Base-by-base conservation (phyloP, 2,113 vertebrate species). In the Bostrychus sinensis region DNA sequence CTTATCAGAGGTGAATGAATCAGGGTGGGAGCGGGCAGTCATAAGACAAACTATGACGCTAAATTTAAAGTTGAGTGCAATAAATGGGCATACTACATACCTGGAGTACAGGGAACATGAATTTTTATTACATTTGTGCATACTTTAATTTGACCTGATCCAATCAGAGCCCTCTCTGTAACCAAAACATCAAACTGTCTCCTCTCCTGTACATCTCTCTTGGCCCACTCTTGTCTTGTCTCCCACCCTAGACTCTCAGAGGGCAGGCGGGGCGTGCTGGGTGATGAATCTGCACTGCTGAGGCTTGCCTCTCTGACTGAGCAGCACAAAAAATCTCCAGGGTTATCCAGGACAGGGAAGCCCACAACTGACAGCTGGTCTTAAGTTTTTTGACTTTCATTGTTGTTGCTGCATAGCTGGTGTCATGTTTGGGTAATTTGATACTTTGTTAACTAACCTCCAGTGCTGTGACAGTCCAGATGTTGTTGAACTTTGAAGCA, bases 241-340 rank as follows among this genome's bases (percentile, higher is more conserved):
- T 8, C 60, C 62, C 51, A 64, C 60, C 80, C 70, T 77, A 64
- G 82, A 75, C 59, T 89, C 82, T 73, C 79, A 88, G 80, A 83
- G 79, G 71, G 58, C 77, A 83, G 69, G 75, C 72, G 78, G 82
- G 72, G 75, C 82, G 72, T 66, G 79, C 82, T 82, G 83, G 88
- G 84, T 86, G 87, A 91, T 89, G 89, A 91, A 78, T 89, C 72
- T 83, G 89, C 89, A 90, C 63, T 75, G 68, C 71, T 87, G 86
- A 87, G 82, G 76, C 77, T 86, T 78, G 83, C 72, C 70, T 87
- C 85, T 77, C 56, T 83, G 78, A 78, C 88, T 76, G 48, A 51
- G 25, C 48, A 51, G 48, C 25, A 12, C 13, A n/a, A 30, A 25
- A 32, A n/a, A n/a, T n/a, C 32, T 19, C 23, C 4, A 36, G 53